Evolutionary conservation across 2,113 vertebrate species (phyloP).

Genomic region (Crotalus viridis): DNA sequence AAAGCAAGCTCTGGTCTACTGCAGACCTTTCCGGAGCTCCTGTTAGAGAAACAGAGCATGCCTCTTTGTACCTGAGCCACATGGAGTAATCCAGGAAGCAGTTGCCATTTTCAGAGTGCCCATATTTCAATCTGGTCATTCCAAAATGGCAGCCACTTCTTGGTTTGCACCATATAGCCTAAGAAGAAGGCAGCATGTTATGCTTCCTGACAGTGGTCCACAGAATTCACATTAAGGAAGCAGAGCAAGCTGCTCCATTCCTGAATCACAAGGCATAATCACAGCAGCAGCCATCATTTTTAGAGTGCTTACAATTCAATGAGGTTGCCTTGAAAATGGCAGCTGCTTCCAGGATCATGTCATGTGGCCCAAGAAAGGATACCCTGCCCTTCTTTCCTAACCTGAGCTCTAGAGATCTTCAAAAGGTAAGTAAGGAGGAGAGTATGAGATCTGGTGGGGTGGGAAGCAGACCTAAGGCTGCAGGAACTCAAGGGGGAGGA

Average conservation of each 20-base stretch:
- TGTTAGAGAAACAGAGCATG: not conserved
- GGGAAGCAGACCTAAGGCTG: not conserved
- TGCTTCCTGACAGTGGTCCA: not conserved
- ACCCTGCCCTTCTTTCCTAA: not conserved
- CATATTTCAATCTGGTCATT: not conserved
- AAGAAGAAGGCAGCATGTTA: not conserved
- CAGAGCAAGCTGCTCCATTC: not conserved
- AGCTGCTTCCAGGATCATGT: not conserved
- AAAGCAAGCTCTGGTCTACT: not conserved
- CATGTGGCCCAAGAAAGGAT: not conserved
- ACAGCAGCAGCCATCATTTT: not conserved
- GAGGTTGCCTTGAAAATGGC: not conserved
- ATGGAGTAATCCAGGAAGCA: not conserved
- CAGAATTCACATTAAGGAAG: not conserved
- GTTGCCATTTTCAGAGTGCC: not conserved
- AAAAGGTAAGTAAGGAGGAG: not conserved
- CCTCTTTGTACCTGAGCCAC: not conserved
- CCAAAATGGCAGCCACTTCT: not conserved
- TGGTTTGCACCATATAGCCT: not conserved
- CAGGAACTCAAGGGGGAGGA: not conserved
- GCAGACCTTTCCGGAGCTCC: not conserved
- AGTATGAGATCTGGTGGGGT: not conserved
- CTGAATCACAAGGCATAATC: not conserved
- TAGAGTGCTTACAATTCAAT: not conserved
- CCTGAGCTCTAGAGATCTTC: not conserved